Evolutionary conservation across 1,140 invertebrate species (phyloP).

Genomic region (Drosophila paulistorum): DNA sequence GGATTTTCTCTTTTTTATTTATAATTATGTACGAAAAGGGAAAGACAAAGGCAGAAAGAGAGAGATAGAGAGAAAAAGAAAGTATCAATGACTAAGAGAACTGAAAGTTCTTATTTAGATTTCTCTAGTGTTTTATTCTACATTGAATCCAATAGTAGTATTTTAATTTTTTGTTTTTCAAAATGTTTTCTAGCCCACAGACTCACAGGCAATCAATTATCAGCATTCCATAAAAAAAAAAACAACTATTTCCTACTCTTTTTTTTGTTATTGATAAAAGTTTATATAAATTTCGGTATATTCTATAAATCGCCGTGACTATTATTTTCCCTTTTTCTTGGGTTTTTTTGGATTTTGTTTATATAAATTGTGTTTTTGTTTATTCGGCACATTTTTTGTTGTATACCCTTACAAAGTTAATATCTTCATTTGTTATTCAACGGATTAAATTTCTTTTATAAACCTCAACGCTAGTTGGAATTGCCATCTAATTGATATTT

Average conservation of each 20-base stretch:
- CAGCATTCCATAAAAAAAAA: constrained; percentile 18
- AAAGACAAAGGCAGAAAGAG: neutral
- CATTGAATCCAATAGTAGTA: constrained; percentile 34
- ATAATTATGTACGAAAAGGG: neutral
- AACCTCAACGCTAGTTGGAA: neutral
- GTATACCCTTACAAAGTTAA: neutral
- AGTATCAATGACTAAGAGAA: neutral
- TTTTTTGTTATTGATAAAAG: constrained; percentile 22
- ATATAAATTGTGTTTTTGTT: no score
- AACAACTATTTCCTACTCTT: constrained; percentile 26
- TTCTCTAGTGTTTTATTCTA: constrained; percentile 1
- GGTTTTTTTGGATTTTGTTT: constrained; percentile 27
- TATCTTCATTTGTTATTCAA: no score
- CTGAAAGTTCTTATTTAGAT: constrained; percentile 7
- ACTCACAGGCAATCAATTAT: constrained; percentile 7
- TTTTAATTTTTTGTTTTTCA: constrained; percentile 35
- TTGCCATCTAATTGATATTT: neutral
- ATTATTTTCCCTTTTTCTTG: constrained; percentile 29
- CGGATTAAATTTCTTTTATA: neutral
- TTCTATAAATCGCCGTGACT: constrained; percentile 34
- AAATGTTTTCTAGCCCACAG: constrained; percentile 27
- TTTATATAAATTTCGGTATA: constrained; percentile 27
- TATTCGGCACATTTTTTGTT: constrained; percentile 51
- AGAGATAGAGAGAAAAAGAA: neutral
- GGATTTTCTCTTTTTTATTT: constrained; percentile 27